Percentiles rank a stretch among this genome's conserved stretches.
Conservation (phyloP, 2,888 invertebrate species). For the Plagodis pulveraria region DNA sequence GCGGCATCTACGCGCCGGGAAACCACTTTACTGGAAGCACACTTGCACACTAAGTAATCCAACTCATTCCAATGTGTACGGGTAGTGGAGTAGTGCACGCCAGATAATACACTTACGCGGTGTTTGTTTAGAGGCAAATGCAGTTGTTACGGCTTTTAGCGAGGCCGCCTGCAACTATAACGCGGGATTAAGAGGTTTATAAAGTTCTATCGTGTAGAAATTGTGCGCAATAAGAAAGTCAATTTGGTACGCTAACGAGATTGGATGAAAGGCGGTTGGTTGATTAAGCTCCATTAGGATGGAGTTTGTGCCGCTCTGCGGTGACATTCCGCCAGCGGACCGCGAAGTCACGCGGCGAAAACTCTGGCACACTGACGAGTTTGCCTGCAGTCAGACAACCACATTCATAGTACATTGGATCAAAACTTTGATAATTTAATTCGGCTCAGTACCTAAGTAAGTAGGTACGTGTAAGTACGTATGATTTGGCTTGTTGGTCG, state of each 20-base stretch:
- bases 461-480: no score
- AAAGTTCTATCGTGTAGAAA: constrained; percentile 63
- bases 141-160: constrained; percentile 69
- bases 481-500: no score
- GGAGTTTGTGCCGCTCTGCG: constrained; percentile 46
- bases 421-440: background rate
- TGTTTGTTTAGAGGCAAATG: constrained; percentile 70
- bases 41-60: constrained; percentile 65
- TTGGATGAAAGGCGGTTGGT: constrained; percentile 69
- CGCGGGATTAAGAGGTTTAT: constrained; percentile 64
- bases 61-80: constrained; percentile 63
- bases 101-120: constrained; percentile 67
- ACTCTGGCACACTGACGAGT: constrained; percentile 25
- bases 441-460: background rate
- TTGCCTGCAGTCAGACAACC: constrained; percentile 4
- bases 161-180: constrained; percentile 56
- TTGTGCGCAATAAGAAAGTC: constrained; percentile 68
- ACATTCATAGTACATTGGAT: background rate
- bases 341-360: constrained; percentile 57
- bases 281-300: constrained; percentile 73
- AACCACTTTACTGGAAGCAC: constrained; percentile 65
- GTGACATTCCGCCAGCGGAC: constrained; percentile 62
- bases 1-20: constrained; percentile 60
- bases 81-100: constrained; percentile 54
- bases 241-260: constrained; percentile 76